phyloP scores from a whole-genome alignment of 2,888 invertebrate genomes.

The Galerucella nymphaeae region DNA sequence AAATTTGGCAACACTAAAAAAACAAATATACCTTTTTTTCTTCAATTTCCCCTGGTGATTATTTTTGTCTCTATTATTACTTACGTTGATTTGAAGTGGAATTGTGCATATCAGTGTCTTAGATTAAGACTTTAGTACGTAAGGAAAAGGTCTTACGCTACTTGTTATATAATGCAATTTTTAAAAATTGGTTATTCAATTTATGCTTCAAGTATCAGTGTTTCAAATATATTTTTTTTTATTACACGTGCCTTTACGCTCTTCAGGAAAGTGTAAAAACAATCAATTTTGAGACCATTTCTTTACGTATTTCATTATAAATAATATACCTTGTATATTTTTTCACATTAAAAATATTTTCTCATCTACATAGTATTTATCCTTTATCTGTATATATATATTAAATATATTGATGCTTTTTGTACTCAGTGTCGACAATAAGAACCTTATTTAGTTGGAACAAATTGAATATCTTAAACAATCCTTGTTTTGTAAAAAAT shows the following conservation, averaged over 20 bases:
- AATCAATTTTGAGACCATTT: background rate
- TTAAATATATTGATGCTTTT: constrained; percentile 29
- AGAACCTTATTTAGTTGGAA: constrained; percentile 17
- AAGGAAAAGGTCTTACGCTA: constrained; percentile 34
- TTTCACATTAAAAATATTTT: constrained; percentile 24
- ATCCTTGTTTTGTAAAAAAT: background rate
- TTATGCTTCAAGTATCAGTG: background rate
- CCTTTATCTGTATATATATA: constrained; percentile 11
- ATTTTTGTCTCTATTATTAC: constrained; percentile 22
- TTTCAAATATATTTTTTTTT: background rate
- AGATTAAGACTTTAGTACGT: constrained; percentile 34
- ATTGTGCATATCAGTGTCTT: constrained; percentile 52
- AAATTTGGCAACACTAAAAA: too few species aligned
- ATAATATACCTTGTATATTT: constrained; percentile 27
- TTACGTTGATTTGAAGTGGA: constrained; percentile 38
- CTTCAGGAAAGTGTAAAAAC: too few species aligned
- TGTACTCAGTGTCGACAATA: constrained; percentile 46
- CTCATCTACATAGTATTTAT: background rate
- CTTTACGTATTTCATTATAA: constrained; percentile 7
- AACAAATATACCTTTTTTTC: too few species aligned
- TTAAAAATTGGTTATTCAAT: background rate
- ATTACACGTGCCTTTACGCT: too few species aligned
- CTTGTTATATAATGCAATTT: background rate
- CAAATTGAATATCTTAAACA: background rate
- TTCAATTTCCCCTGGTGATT: background rate